phyloP scores from a whole-genome alignment of 2,888 invertebrate species.

The Rhopalosiphum nymphaeae region DNA sequence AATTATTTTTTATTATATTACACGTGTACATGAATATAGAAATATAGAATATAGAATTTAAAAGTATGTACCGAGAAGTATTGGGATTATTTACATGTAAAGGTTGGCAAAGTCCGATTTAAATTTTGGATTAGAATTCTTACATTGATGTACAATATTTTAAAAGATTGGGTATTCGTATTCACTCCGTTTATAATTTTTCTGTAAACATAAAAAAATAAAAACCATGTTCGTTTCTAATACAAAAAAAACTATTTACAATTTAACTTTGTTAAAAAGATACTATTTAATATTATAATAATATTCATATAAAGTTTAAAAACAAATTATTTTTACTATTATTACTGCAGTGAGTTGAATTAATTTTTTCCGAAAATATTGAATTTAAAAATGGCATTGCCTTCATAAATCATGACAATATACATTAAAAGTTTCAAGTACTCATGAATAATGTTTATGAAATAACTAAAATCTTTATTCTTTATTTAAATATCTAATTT shows the following conservation, averaged over 20 bases:
- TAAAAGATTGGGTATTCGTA: not conserved
- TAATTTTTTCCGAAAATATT: too few species aligned
- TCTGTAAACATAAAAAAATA: not conserved
- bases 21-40: not conserved
- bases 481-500: too few species aligned
- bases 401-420: too few species aligned
- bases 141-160: not conserved
- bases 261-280: not conserved
- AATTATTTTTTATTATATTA: not conserved
- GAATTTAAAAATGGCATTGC: too few species aligned
- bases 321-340: not conserved
- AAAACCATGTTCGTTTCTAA: too few species aligned
- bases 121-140: not conserved
- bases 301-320: not conserved
- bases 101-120: not conserved
- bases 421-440: too few species aligned
- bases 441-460: too few species aligned
- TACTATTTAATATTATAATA: not conserved
- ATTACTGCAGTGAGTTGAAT: too few species aligned
- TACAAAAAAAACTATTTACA: not conserved
- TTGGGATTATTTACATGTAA: not conserved
- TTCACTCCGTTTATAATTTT: not conserved
- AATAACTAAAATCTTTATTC: too few species aligned
- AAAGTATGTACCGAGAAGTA: not conserved
- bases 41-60: not conserved